Conservation (phyloP, 2,113 vertebrate genomes). For the Leptosomus discolor region DNA sequence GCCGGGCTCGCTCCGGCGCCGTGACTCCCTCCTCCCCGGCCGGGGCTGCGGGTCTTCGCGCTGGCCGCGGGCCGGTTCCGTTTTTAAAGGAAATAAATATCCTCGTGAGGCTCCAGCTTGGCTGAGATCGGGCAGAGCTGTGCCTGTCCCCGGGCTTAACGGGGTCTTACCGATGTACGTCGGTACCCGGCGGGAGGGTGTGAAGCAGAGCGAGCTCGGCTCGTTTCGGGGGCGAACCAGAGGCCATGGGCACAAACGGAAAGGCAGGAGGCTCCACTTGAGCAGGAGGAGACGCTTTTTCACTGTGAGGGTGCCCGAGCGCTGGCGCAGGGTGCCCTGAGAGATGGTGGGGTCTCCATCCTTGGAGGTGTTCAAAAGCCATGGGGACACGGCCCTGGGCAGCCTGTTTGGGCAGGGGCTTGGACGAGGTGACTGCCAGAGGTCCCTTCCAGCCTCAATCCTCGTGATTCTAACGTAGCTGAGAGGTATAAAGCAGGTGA, state of each 20-base stretch:
- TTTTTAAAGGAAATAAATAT: neutral
- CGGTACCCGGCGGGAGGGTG: neutral
- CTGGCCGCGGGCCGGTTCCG: neutral
- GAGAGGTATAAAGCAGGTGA: neutral
- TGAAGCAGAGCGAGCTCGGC: neutral
- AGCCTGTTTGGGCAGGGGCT: neutral
- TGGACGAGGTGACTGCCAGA: neutral
- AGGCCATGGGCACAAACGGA: accelerated
- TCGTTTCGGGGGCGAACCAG: no score
- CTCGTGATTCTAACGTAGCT: accelerated
- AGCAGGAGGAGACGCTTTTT: neutral
- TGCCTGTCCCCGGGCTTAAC: neutral
- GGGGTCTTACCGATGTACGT: accelerated
- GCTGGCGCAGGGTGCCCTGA: accelerated
- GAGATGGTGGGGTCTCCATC: accelerated
- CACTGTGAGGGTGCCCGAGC: no score
- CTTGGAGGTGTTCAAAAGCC: accelerated
- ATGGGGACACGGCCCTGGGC: accelerated
- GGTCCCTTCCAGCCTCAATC: accelerated
- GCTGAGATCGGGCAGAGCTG: neutral
- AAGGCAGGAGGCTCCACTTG: neutral
- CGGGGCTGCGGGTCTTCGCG: neutral
- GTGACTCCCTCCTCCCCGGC: neutral
- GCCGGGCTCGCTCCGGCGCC: neutral
- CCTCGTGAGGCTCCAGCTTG: accelerated